These are phyloP conservation scores for Phyto melanocephala DNA, from an alignment of 2,888 invertebrate genomes.

Conservation along the genomic window DNA sequence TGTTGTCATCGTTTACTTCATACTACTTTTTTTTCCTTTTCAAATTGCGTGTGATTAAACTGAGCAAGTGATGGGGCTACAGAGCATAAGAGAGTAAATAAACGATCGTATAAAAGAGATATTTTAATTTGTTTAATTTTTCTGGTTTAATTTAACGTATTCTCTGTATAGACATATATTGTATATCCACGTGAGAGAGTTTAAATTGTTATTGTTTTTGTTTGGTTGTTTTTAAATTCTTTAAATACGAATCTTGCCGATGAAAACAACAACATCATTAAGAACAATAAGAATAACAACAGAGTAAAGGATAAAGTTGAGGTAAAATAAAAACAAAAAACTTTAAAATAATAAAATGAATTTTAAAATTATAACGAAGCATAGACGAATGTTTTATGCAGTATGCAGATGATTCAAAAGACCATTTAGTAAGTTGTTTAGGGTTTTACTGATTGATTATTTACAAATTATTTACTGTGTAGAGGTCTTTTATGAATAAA, in stretches of 20 bases:
- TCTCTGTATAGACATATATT: neutral
- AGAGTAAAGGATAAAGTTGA: slow-evolving; percentile 21
- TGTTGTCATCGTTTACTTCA: slow-evolving; percentile 38
- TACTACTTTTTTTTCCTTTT: slow-evolving; percentile 28
- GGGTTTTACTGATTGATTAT: too few species aligned
- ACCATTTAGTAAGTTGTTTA: too few species aligned
- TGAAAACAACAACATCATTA: slow-evolving; percentile 59
- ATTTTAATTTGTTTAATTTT: slow-evolving; percentile 5
- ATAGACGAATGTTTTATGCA: neutral
- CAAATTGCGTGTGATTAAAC: slow-evolving; percentile 51
- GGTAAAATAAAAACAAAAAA: slow-evolving; percentile 40
- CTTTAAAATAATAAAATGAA: slow-evolving; percentile 36
- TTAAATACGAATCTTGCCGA: slow-evolving; percentile 55
- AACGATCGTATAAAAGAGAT: neutral
- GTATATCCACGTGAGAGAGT: slow-evolving; percentile 60
- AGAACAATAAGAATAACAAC: slow-evolving; percentile 52
- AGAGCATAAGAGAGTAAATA: neutral
- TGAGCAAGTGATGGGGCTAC: neutral
- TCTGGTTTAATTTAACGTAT: neutral
- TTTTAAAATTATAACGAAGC: neutral
- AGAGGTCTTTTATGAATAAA: too few species aligned
- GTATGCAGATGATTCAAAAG: neutral
- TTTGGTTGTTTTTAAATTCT: slow-evolving; percentile 56
- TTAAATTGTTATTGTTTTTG: slow-evolving; percentile 27
- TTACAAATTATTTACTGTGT: too few species aligned